These are phyloP conservation scores for Drosophila rufa DNA, from an alignment of 1,140 invertebrate species.

Conservation along the genomic window DNA sequence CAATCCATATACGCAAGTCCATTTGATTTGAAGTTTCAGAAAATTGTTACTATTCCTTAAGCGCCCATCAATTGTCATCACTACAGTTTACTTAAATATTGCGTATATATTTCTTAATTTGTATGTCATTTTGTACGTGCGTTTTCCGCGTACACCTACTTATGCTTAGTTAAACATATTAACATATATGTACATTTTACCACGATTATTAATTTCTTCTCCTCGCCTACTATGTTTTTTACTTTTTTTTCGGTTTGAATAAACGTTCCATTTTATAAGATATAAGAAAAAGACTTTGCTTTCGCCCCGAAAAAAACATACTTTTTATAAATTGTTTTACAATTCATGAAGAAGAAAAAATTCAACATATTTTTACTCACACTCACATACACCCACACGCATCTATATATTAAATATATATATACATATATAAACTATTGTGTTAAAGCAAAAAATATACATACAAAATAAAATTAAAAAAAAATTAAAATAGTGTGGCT, in stretches of 20 bases:
- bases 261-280: slow-evolving; percentile 44
- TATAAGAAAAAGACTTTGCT: slow-evolving; percentile 33
- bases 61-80: slow-evolving; percentile 5
- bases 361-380: slow-evolving; percentile 24
- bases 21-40: slow-evolving; percentile 21
- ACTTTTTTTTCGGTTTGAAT: slow-evolving; percentile 37
- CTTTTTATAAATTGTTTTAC: slow-evolving; percentile 9
- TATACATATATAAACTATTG: slow-evolving; percentile 51
- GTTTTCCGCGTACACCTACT: slow-evolving; percentile 34
- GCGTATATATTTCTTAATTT: slow-evolving; percentile 26
- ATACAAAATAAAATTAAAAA: slow-evolving; percentile 25
- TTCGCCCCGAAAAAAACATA: slow-evolving; percentile 1
- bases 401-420: slow-evolving; percentile 48
- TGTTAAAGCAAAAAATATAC: slow-evolving; percentile 50
- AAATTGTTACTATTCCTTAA: slow-evolving; percentile 27
- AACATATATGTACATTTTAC: slow-evolving; percentile 21
- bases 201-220: slow-evolving; percentile 17
- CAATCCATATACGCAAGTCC: slow-evolving; percentile 20
- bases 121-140: slow-evolving; percentile 26
- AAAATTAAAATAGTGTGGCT: neutral
- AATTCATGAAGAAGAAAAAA: slow-evolving; percentile 45
- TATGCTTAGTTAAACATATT: slow-evolving; percentile 33
- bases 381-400: slow-evolving; percentile 19
- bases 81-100: slow-evolving; percentile 13
- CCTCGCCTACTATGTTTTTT: slow-evolving; percentile 4